These are phyloP conservation scores for Sinohyriopsis cumingii DNA, from an alignment of 2,888 invertebrate genomes.

Conservation along the genomic window DNA sequence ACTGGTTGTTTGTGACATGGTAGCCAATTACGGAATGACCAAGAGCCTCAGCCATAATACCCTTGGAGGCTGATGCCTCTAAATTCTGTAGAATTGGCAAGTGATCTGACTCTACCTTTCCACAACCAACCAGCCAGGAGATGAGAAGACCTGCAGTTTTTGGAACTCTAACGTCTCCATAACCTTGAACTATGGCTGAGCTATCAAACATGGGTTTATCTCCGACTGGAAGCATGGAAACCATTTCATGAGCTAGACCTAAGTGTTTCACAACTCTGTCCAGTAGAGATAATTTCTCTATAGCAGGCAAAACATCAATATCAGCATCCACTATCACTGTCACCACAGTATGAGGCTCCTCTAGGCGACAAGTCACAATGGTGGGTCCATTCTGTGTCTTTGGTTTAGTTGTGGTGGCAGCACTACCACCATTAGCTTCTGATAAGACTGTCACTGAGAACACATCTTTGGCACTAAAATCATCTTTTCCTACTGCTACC, in stretches of 20 bases:
- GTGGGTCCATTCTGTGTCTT: constrained; percentile 49
- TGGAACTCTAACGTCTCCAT: constrained; percentile 59
- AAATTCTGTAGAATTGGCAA: constrained; percentile 79
- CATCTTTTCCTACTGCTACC: constrained; percentile 57
- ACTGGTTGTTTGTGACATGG: constrained; percentile 77
- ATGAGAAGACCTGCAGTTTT: constrained; percentile 49
- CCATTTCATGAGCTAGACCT: constrained; percentile 58
- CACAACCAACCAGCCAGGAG: constrained; percentile 82
- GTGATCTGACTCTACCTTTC: constrained; percentile 80
- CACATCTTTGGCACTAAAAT: constrained; percentile 76
- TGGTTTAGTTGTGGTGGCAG: constrained; percentile 28
- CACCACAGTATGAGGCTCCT: constrained; percentile 77
- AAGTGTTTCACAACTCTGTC: constrained; percentile 60
- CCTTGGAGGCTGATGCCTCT: constrained; percentile 81
- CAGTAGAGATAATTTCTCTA: constrained; percentile 75
- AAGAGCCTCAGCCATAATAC: constrained; percentile 81
- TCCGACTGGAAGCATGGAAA: constrained; percentile 61
- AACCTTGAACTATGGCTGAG: constrained; percentile 67
- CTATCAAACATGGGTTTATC: constrained; percentile 61
- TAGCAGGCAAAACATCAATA: constrained; percentile 78
- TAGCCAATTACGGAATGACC: constrained; percentile 82
- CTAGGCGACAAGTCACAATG: constrained; percentile 65
- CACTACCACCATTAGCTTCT: constrained; percentile 35
- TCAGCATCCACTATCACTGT: constrained; percentile 81
- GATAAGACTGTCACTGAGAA: constrained; percentile 79